Conservation (phyloP, 1,140 invertebrate genomes). For the Drosophila ananassae region DNA sequence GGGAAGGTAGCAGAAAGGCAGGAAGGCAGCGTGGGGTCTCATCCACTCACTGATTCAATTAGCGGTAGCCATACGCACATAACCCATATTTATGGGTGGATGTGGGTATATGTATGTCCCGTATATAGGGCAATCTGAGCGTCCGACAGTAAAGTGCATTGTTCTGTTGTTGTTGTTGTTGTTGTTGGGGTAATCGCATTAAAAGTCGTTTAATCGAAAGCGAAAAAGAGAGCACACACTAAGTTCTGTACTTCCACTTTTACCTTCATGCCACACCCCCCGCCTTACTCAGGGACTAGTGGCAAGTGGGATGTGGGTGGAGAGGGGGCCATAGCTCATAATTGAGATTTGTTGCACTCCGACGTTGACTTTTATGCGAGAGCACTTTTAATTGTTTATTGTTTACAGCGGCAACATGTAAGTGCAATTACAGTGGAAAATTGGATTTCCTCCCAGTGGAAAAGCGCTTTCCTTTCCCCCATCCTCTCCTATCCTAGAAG, state of each 20-base stretch:
- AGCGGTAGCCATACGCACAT: slow-evolving; percentile 64
- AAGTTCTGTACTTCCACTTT: slow-evolving; percentile 3
- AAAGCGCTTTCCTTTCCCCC: slow-evolving; percentile 6
- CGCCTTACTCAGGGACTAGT: background rate
- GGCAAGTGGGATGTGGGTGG: slow-evolving; percentile 10
- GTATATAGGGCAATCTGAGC: slow-evolving; percentile 57
- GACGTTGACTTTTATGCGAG: slow-evolving; percentile 72
- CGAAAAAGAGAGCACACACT: slow-evolving; percentile 48
- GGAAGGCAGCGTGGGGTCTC: background rate
- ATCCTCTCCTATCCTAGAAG: background rate
- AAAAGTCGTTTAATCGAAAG: slow-evolving; percentile 81
- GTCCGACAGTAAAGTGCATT: slow-evolving; percentile 67
- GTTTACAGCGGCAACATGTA: slow-evolving; percentile 76
- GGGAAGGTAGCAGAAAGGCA: background rate
- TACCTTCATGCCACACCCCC: background rate
- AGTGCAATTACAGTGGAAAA: slow-evolving; percentile 78
- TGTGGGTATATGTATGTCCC: background rate
- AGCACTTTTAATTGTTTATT: slow-evolving; percentile 73
- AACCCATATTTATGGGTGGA: slow-evolving; percentile 31
- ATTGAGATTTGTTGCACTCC: slow-evolving; percentile 79
- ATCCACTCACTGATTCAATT: slow-evolving; percentile 73
- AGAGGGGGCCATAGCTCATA: slow-evolving; percentile 55
- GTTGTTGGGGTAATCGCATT: slow-evolving; percentile 69
- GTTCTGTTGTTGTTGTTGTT: slow-evolving; percentile 53
- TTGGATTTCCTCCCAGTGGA: slow-evolving; percentile 66